phyloP scores from a whole-genome alignment of 2,113 vertebrate genomes.

The Indicator indicator region DNA sequence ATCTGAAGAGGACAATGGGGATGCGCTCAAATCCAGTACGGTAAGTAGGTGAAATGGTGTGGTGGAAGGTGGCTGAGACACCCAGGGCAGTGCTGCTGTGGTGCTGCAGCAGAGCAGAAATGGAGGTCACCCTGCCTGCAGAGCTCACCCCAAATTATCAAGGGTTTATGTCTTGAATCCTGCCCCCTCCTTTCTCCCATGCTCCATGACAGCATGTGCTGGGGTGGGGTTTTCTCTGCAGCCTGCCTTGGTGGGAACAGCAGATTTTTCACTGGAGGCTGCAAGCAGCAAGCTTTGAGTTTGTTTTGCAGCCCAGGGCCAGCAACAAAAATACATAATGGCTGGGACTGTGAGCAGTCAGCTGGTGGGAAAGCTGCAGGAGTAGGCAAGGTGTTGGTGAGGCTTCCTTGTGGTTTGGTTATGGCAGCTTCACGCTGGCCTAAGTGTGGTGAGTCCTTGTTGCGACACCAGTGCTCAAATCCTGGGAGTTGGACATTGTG shows the following conservation, averaged over 20 bases:
- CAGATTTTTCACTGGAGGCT: neutral
- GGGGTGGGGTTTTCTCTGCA: neutral
- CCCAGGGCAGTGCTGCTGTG: neutral
- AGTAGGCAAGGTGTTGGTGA: neutral
- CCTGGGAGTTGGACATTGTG: neutral
- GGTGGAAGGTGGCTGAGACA: neutral
- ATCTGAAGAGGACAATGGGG: constrained; percentile 88
- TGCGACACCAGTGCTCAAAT: neutral
- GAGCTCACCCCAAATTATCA: fast-evolving
- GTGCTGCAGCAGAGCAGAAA: fast-evolving
- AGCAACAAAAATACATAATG: neutral
- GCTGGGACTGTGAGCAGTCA: neutral
- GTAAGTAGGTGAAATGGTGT: constrained; percentile 75
- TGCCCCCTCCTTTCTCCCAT: neutral
- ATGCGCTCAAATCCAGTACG: constrained; percentile 90
- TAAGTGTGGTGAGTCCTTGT: fast-evolving
- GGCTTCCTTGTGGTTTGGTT: neutral
- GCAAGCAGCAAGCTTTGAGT: neutral
- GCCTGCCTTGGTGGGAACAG: neutral
- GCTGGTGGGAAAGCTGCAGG: neutral
- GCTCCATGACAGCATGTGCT: neutral
- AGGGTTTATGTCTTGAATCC: neutral
- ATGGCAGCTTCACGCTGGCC: neutral
- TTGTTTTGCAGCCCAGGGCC: neutral
- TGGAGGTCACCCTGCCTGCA: neutral